Conservation (phyloP, 2,797 vertebrate species). For the Sparus aurata region DNA sequence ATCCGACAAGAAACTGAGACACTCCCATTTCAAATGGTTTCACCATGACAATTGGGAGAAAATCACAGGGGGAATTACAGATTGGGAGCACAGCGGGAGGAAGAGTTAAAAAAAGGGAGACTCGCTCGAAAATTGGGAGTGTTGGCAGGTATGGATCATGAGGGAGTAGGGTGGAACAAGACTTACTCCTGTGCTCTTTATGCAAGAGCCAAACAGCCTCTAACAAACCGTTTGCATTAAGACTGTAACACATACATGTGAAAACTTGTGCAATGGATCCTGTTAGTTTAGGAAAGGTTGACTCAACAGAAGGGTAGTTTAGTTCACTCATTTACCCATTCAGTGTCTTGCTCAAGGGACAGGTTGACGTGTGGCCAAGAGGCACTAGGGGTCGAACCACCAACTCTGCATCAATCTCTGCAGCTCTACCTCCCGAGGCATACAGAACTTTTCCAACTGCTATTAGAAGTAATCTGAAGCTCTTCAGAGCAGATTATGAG, state of each 20-base stretch:
- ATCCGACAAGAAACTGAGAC: too few species aligned
- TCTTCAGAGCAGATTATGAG: conserved; percentile 6
- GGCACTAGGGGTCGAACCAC: background rate
- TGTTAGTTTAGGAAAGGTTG: background rate
- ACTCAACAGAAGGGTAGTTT: background rate
- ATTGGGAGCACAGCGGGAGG: too few species aligned
- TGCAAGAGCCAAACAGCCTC: background rate
- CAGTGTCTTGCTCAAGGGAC: background rate
- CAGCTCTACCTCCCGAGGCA: background rate
- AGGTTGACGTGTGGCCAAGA: background rate
- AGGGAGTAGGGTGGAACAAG: too few species aligned
- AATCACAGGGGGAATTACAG: too few species aligned
- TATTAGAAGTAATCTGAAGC: conserved; percentile 17
- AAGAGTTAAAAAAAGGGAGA: too few species aligned
- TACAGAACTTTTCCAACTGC: conserved; percentile 15
- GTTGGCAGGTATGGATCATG: too few species aligned
- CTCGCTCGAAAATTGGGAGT: too few species aligned
- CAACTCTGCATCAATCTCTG: background rate
- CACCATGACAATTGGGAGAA: too few species aligned
- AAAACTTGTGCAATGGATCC: too few species aligned
- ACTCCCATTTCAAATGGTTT: too few species aligned
- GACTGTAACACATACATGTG: background rate
- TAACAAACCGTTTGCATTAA: background rate
- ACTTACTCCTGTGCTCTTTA: background rate
- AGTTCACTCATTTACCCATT: background rate